phyloP scores from a whole-genome alignment of 2,113 vertebrate genomes.

The Percopsis transmontana region DNA sequence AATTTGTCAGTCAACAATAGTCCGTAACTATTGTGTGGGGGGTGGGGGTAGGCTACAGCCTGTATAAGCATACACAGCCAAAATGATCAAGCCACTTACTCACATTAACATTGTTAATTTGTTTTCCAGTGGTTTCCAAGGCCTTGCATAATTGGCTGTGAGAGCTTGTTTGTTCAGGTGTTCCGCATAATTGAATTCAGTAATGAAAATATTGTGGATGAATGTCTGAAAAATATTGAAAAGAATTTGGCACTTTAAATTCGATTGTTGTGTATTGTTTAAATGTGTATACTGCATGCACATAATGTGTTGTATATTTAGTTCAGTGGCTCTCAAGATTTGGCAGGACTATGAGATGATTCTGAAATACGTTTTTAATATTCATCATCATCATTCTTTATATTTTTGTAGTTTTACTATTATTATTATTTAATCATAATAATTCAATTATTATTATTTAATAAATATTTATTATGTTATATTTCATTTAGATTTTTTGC shows the following conservation, averaged over 20 bases:
- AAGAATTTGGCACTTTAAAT: slow-evolving; percentile 52
- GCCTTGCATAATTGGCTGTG: slow-evolving; percentile 74
- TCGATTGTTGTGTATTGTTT: neutral
- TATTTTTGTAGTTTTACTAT: too few species aligned
- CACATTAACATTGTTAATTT: slow-evolving; percentile 81
- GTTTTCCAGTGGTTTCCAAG: slow-evolving; percentile 75
- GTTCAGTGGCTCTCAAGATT: too few species aligned
- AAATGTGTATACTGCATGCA: neutral
- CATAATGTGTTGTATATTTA: too few species aligned
- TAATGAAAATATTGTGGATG: slow-evolving; percentile 70
- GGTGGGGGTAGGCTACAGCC: slow-evolving; percentile 30
- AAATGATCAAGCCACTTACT: slow-evolving; percentile 59
- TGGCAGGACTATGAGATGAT: too few species aligned
- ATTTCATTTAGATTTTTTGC: too few species aligned
- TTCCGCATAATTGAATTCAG: slow-evolving; percentile 79
- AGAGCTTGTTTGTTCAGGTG: slow-evolving; percentile 83
- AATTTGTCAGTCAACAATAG: slow-evolving; percentile 75
- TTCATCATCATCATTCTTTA: too few species aligned
- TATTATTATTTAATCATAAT: too few species aligned
- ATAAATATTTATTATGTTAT: too few species aligned
- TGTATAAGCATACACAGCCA: slow-evolving; percentile 62
- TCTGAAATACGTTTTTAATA: too few species aligned
- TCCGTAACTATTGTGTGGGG: slow-evolving; percentile 14
- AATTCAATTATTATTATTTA: too few species aligned
- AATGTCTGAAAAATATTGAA: slow-evolving; percentile 68